Base-by-base conservation (phyloP, 2,888 invertebrate genomes). In the Melikaiella ostensackeni region DNA sequence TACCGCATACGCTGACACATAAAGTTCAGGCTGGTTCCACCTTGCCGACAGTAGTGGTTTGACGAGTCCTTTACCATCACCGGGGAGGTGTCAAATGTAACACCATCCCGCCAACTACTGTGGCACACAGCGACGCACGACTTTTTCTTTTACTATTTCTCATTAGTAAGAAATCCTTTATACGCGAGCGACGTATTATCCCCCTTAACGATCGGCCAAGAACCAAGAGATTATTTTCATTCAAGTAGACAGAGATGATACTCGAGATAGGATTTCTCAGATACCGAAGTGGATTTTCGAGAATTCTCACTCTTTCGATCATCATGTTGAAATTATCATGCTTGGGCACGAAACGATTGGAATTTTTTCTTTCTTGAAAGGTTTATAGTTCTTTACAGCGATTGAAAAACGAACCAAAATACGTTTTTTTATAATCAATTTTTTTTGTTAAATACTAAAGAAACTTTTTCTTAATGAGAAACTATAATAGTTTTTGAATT, bases 61-160 rank as follows among this genome's bases (percentile, higher is more conserved):
- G 88, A 86, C 87, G 84, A 84, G 84, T 84, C 85, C 85, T 84
- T 85, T 83, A 75, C 77, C 79, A 21, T 33, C 30, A 77, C 63
- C 77, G 74, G 80, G 77, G 80, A 79, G 88, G 89, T 90, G 90
- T 88, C 90, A 89, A 90, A 91, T 89, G 87, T 89, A 88, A 83
- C 90, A 89, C 86, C 84, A 84, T 83, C 84, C 85, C 83, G 89
- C 85, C 89, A 89, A 89, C 89, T 89, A 89, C 89, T 80, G 89
- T 86, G 79, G 87, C 87, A 84, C 86, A 88, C 87, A 85, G 80
- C 81, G 86, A 87, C 87, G 84, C 87, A 84, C 86, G 86, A 77
- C 79, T 74, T 77, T 62, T 77, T 77, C 70, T 70, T 55, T 70
- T 70, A 70, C 50, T 70, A 70, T 70, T 70, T 70, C 70, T 70